phyloP scores from a whole-genome alignment of 53 echinoderm and acorn worm species.

The Patiria pectinifera region DNA sequence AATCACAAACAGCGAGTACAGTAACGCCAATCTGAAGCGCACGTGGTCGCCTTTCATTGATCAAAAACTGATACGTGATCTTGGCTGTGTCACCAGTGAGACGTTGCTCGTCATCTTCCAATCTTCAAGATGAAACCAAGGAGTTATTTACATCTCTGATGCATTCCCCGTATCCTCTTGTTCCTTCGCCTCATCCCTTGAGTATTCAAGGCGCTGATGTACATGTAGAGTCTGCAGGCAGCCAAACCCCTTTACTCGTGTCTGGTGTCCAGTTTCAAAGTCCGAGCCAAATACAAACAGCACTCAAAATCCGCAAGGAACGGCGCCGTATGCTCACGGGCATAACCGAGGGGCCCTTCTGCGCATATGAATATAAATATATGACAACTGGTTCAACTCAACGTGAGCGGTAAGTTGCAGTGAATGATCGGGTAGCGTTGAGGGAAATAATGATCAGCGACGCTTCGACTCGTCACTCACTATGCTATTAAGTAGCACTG shows the following conservation, averaged over 20 bases:
- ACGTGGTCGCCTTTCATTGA: neutral
- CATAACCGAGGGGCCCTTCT: neutral
- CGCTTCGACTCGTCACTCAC: neutral
- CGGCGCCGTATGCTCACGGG: neutral
- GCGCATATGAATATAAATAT: neutral
- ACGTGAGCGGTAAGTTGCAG: slow-evolving; percentile 2
- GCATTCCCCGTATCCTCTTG: neutral
- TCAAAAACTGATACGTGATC: neutral
- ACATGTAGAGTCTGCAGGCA: neutral
- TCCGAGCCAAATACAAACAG: neutral
- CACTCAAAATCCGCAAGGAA: neutral
- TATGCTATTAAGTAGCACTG: neutral
- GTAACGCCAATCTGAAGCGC: slow-evolving; percentile 1
- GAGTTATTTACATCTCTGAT: neutral
- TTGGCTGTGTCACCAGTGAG: neutral
- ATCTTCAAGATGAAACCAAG: neutral
- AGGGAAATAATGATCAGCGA: neutral
- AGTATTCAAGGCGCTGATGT: neutral
- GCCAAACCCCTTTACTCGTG: neutral
- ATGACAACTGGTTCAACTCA: neutral
- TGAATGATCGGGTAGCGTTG: neutral
- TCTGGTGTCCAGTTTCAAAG: slow-evolving; percentile 29
- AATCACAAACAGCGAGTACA: neutral
- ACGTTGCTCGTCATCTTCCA: neutral
- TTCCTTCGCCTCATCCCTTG: neutral